A percentile compares a stretch with the other conserved stretches of the same genome.
Evolutionary conservation across 2,888 invertebrate species (phyloP).

Genomic region (Laspeyria flexula): DNA sequence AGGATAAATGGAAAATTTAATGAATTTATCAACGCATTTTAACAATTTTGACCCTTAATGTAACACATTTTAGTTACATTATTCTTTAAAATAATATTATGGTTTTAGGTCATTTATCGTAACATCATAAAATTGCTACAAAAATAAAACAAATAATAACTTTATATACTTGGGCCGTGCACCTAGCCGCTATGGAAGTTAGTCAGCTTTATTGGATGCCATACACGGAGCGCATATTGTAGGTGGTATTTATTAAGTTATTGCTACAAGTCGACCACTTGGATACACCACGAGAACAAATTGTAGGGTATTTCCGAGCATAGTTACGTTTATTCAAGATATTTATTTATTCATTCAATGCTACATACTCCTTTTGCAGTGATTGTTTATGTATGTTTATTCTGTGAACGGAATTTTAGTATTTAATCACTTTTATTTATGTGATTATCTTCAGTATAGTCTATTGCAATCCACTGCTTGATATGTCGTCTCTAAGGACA

Average conservation of each 20-base stretch:
- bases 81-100: too few relatives aligned
- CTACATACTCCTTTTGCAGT: neutral
- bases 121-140: too few relatives aligned
- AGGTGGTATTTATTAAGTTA: constrained; percentile 61
- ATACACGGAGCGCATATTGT: constrained; percentile 53
- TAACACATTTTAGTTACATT: too few relatives aligned
- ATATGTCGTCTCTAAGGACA: too few relatives aligned
- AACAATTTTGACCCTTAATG: too few relatives aligned
- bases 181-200: constrained; percentile 27
- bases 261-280: constrained; percentile 37
- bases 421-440: too few relatives aligned
- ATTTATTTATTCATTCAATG: neutral
- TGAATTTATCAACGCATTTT: too few relatives aligned
- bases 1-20: too few relatives aligned
- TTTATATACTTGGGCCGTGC: constrained; percentile 14
- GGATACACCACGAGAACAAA: constrained; percentile 32
- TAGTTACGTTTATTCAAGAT: neutral
- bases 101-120: too few relatives aligned
- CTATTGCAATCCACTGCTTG: too few relatives aligned
- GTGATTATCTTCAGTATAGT: too few relatives aligned
- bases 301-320: constrained; percentile 22
- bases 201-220: constrained; percentile 44
- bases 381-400: neutral
- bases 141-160: neutral
- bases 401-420: too few relatives aligned